Base-by-base conservation (phyloP, 2,797 vertebrate species). In the Cygnus olor region DNA sequence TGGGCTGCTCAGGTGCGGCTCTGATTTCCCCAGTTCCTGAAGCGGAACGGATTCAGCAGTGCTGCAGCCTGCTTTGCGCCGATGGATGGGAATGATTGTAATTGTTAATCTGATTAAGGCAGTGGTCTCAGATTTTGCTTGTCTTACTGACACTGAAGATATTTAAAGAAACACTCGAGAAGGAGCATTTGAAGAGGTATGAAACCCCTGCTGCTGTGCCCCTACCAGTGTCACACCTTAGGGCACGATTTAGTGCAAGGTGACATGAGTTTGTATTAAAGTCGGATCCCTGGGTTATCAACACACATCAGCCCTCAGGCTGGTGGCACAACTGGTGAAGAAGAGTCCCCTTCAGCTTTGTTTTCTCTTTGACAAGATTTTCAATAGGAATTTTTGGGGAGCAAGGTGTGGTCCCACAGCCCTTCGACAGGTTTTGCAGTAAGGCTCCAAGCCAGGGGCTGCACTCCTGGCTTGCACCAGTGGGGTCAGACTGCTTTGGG, bases 101-200 rank as follows among this genome's bases (percentile, higher is more conserved):
- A 84, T 56, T 88, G 91, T 88, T 93, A 86, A 90, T 83, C 70
- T 88, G 85, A 90, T 89, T 76, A 86, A 91, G 78, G 7, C 74
- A 38, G 0, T 36, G 63, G 66, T 80, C 88, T 69, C 54, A 57
- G 22, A 24, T 93, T 92, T 34, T 40, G 30, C n/a, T 83, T 0
- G 0, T 74, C 64, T 88, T 56, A n/a, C 65, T 89, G 85, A 74
- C 40, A 45, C 38, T 51, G 87, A 53, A 89, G 32, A 32, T 64
- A 30, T 57, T 74, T 85, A 36, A 77, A 85, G 68, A 58, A 92
- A 64, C 42, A 27, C 64, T 69, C 6, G 30, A 71, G 87, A 66
- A 93, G 32, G 24, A 36, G 53, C 40, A 53, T 0, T 1, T 25
- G 72, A 68, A 85, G 71, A 20, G 32, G 14, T 58, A 34, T 40